Evolutionary conservation across 1,140 invertebrate species (phyloP).

Genomic region (Metopolophium dirhodum): DNA sequence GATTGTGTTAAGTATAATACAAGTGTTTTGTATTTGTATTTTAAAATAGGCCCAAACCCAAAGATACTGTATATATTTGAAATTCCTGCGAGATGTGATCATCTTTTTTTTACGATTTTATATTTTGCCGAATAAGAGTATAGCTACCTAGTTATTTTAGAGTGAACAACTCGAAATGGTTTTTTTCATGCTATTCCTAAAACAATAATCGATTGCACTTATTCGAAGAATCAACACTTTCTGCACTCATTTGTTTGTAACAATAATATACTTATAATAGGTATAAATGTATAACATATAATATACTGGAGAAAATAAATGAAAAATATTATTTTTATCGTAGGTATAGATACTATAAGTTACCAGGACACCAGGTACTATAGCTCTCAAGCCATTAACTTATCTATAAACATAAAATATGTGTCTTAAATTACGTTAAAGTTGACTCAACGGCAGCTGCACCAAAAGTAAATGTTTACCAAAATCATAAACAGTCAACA

Average conservation of each 20-base stretch:
- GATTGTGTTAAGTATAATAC: background rate
- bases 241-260: background rate
- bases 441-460: constrained; percentile 25
- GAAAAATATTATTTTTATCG: background rate
- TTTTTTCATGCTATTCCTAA: background rate
- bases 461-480: constrained; percentile 19
- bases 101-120: background rate
- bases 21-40: background rate
- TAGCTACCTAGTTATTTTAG: background rate
- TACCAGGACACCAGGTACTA: background rate
- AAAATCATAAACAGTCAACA: constrained; percentile 1
- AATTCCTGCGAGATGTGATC: background rate
- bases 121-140: background rate
- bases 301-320: background rate
- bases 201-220: background rate
- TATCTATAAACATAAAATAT: constrained; percentile 9
- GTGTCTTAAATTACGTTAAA: constrained; percentile 46
- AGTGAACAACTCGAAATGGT: background rate
- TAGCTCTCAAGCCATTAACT: constrained; percentile 16
- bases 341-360: background rate
- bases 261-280: background rate
- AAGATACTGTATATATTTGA: background rate
- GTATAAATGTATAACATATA: too few relatives aligned
- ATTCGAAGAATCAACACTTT: background rate
- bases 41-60: background rate